These are phyloP conservation scores for Bos javanicus DNA, from an alignment of 2,113 vertebrate genomes.

Conservation along the genomic window DNA sequence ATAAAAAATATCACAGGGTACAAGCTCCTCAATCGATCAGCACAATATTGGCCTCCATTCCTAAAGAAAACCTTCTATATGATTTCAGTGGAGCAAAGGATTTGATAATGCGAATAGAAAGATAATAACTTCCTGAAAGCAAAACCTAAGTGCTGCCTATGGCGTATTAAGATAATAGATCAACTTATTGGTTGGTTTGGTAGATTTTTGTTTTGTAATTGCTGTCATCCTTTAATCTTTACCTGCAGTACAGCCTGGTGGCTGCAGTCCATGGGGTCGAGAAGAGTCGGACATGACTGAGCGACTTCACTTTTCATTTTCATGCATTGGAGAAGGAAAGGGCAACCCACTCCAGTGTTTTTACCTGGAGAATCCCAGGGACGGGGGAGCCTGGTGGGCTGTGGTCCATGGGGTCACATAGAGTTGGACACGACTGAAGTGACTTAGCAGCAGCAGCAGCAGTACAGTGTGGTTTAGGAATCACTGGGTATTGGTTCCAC, in stretches of 20 bases:
- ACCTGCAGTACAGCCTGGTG: too few species aligned
- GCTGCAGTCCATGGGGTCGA: too few species aligned
- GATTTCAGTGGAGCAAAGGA: background rate
- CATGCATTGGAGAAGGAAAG: too few species aligned
- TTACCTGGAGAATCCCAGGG: too few species aligned
- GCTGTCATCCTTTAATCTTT: background rate
- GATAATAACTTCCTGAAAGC: background rate
- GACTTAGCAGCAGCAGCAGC: too few species aligned
- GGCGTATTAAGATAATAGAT: background rate
- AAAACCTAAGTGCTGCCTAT: background rate
- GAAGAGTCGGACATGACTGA: too few species aligned
- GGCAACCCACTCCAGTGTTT: too few species aligned
- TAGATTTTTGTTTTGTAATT: background rate
- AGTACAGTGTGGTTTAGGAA: background rate
- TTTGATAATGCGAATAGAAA: background rate
- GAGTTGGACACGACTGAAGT: too few species aligned
- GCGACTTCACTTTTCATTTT: too few species aligned
- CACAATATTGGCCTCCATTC: background rate
- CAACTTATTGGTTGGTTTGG: background rate
- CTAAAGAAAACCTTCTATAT: background rate
- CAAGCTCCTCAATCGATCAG: too few species aligned
- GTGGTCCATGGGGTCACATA: rapidly evolving
- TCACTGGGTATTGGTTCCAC: background rate
- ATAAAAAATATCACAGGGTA: background rate
- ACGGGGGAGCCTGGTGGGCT: too few species aligned